Base-by-base conservation (phyloP, 2,113 vertebrate genomes). In the Apus apus region DNA sequence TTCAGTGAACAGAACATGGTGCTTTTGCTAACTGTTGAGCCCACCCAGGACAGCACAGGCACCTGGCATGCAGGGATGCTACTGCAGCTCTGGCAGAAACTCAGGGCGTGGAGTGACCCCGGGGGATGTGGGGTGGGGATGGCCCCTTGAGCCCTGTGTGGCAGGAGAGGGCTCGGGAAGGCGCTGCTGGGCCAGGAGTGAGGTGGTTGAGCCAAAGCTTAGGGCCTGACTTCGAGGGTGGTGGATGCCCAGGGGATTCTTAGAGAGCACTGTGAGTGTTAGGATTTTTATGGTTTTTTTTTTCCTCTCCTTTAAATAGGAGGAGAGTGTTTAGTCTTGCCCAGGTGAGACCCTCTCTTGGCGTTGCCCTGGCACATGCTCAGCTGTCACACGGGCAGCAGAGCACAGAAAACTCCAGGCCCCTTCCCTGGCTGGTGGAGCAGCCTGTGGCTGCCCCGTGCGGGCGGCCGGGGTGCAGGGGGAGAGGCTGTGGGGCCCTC, bases 351-450 rank as follows among this genome's bases (percentile, higher is more conserved):
- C 21, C 11, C 50, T 25, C 21, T 21, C 36, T 48, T 43, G 4
- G 1, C 20, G 2, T 32, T 38, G 20, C 54, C 12, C 18, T n/a
- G 1, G 1, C n/a, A 13, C 1, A 2, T 15, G 20, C n/a, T 34
- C 14, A 14, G 20, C 15, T 45, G 16, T n/a, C 71, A 29, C 38
- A 4, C 0, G 3, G 38, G 18, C 78, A 68, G 56, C 71, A 40
- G 62, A 30, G 19, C 8, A 8, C 16, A 30, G 5, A 29, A 27
- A 46, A 60, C 54, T 38, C 18, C 8, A 1, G n/a, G 46, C 29
- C 45, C 23, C 6, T 60, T 66, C 25, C 12, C 10, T 8, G 6
- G 50, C 45, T 9, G 30, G 11, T 36, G 21, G 32, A 45, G 10
- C 7, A 15, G 67, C n/a, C 26, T 16, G 22, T 46, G 25, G 22